Conservation (phyloP, 2,888 invertebrate species). For the Ptychoptera contaminata region DNA sequence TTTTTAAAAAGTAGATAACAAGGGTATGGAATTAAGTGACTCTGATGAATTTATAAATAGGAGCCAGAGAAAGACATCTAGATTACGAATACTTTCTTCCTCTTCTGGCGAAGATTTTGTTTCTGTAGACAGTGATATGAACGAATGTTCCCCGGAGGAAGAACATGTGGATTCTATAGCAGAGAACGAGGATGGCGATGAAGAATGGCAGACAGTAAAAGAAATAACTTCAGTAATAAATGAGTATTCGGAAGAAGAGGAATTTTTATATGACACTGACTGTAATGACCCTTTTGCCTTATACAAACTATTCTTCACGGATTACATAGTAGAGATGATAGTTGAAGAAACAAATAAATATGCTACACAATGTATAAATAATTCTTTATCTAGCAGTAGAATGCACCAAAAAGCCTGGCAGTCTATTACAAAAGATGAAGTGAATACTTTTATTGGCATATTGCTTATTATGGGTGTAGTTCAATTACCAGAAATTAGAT, state of each 20-base stretch:
- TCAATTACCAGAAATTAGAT: conserved; percentile 8
- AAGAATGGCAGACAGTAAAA: not conserved
- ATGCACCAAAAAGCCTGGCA: conserved; percentile 12
- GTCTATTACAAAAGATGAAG: conserved; percentile 9
- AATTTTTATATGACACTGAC: conserved; percentile 36
- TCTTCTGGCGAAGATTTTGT: too few relatives aligned
- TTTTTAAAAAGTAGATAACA: too few relatives aligned
- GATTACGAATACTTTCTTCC: not conserved
- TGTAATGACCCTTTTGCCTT: conserved; percentile 9
- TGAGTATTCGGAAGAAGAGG: too few relatives aligned
- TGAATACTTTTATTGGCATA: conserved; percentile 11
- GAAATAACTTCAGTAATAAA: too few relatives aligned
- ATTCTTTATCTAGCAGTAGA: conserved; percentile 10
- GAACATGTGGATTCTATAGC: not conserved
- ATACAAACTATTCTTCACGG: conserved; percentile 10
- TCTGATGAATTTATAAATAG: too few relatives aligned
- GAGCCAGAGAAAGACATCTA: too few relatives aligned
- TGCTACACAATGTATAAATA: conserved; percentile 11
- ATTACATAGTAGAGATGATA: conserved; percentile 10
- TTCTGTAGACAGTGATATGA: not conserved
- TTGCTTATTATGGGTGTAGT: conserved; percentile 8
- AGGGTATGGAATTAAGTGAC: too few relatives aligned
- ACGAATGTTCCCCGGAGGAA: not conserved
- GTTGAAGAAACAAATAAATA: conserved; percentile 12
- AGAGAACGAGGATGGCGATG: not conserved